Base-by-base conservation (phyloP, 2,797 vertebrate genomes). In the Limosa lapponica region DNA sequence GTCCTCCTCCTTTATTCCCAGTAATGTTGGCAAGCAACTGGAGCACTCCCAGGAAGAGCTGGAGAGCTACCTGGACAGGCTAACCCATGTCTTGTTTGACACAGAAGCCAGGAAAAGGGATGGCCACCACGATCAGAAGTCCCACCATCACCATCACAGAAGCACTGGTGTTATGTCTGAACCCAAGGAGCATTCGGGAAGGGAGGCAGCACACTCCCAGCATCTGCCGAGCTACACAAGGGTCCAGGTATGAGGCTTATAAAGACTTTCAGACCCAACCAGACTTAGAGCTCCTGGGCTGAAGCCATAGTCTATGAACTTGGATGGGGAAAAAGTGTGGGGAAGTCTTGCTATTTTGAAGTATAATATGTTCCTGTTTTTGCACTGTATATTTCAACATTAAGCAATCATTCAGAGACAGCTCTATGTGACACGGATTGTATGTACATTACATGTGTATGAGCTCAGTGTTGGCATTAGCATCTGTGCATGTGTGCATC, bases 31-130 rank as follows among this genome's bases (percentile, higher is more conserved):
- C 46, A 97, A 73, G 44, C 36, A 49, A 13, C 86, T 94, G 71
- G 91, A 96, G n/a, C 74, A 86, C 48, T 81, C 32, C 6, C 93
- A 96, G 59, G 96, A 97, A 13, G 97, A 97, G 30, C 58, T 97
- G 86, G 95, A 89, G 30, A 74, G 43, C 14, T 96, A 95, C 36
- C 94, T 97, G 82, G 87, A 97, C 24, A 95, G 92, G 67, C 43
- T 97, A 28, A 92, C 67, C 10, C 41, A 69, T 4, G 19, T 97
- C 77, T 88, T 97, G 52, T 96, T 93, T 46, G 71, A 82, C 43
- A 20, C 54, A 16, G 85, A 97, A 32, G 23, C 61, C 34, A 94
- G 51, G 72, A 96, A 91, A 54, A 93, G 75, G 61, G 91, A 92
- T 27, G 78, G 57, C 17, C 82, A 72, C 43, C 65, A 66, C 1